These are phyloP conservation scores for Helobdella robusta DNA, from an alignment of 2,888 invertebrate genomes.

Conservation along the genomic window DNA sequence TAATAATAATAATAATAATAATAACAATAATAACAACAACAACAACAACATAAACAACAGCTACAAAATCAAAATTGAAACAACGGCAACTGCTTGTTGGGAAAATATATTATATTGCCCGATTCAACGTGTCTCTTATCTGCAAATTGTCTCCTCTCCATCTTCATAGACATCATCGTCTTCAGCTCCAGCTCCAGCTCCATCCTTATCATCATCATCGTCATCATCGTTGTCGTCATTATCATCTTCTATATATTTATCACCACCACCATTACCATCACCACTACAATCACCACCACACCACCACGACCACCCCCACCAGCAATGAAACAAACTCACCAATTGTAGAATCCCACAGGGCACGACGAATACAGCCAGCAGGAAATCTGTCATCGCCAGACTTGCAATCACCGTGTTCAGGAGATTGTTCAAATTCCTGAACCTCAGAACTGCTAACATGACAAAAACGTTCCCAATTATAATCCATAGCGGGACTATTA, in stretches of 20 bases:
- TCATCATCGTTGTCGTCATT: neutral
- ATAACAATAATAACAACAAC: too few species aligned
- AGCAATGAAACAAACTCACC: slow-evolving; percentile 29
- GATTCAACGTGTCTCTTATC: neutral
- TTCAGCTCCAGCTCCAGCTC: neutral
- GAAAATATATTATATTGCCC: neutral
- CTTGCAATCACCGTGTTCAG: slow-evolving; percentile 35
- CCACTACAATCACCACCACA: too few species aligned
- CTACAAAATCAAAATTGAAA: too few species aligned
- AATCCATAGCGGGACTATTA: slow-evolving; percentile 32
- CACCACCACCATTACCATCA: too few species aligned
- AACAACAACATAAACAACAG: too few species aligned
- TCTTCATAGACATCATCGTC: neutral
- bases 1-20: too few species aligned
- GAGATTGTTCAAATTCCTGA: slow-evolving; percentile 31
- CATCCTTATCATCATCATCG: neutral
- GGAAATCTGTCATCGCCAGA: slow-evolving; percentile 34
- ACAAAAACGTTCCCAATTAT: slow-evolving; percentile 33
- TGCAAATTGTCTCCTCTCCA: neutral
- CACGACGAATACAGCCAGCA: slow-evolving; percentile 33
- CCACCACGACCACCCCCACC: too few species aligned
- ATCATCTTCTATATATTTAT: too few species aligned
- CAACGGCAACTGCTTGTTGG: neutral
- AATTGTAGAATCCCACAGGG: slow-evolving; percentile 33
- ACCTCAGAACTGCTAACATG: slow-evolving; percentile 29